These are phyloP conservation scores for Xiphorhynchus erythropygius DNA, from an alignment of 2,797 vertebrate genomes.

Conservation along the genomic window DNA sequence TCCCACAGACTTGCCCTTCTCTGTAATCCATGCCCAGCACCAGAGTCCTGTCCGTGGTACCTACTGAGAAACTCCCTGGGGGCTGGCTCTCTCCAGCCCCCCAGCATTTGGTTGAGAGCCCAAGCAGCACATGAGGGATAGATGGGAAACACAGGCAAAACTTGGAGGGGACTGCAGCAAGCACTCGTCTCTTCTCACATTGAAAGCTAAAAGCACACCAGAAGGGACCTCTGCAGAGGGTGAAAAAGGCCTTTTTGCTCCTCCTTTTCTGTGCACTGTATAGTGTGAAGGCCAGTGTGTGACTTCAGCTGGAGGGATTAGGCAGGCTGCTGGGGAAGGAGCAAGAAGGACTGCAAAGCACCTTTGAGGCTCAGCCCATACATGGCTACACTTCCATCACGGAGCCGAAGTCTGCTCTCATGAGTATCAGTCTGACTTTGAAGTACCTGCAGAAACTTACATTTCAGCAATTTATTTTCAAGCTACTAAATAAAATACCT, in stretches of 20 bases:
- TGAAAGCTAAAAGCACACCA: fast-evolving
- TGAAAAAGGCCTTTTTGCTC: not conserved
- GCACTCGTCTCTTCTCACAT: fast-evolving
- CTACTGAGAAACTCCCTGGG: fast-evolving
- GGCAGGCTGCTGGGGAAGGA: not conserved
- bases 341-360: not conserved
- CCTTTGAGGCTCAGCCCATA: not conserved
- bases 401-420: not conserved
- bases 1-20: not conserved
- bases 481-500: not conserved
- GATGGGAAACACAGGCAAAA: not conserved
- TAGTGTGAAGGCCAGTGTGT: not conserved
- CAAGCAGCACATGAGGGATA: fast-evolving
- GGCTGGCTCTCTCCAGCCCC: not conserved
- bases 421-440: not conserved
- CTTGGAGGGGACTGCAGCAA: not conserved
- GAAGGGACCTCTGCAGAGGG: not conserved
- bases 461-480: not conserved
- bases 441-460: not conserved
- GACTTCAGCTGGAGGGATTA: not conserved
- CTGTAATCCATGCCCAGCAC: not conserved
- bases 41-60: not conserved
- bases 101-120: not conserved
- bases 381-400: fast-evolving
- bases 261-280: not conserved